Conservation (phyloP, 2,797 vertebrate genomes). For the Todus mexicanus region DNA sequence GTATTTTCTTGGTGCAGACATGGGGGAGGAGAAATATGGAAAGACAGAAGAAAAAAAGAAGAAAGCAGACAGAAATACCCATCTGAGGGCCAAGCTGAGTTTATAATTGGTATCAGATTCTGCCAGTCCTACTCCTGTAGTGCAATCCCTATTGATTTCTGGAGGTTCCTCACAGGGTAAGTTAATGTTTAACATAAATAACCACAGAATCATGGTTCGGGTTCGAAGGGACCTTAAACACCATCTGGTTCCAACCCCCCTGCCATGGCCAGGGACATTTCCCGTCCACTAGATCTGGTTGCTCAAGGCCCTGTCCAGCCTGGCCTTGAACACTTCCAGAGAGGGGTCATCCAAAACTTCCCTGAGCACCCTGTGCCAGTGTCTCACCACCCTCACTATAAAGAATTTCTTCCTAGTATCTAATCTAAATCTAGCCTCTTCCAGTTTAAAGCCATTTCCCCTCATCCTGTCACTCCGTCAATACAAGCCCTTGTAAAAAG, state of each 20-base stretch:
- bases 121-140: not conserved
- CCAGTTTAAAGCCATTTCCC: not conserved
- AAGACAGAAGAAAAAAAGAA: not conserved
- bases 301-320: not conserved
- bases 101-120: conserved; percentile 12
- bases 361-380: too few species aligned
- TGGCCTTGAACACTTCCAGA: not conserved
- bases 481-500: not conserved
- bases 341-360: not conserved
- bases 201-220: not conserved
- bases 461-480: not conserved
- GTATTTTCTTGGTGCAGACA: conserved; percentile 25
- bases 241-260: not conserved
- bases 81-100: not conserved
- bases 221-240: not conserved
- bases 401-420: not conserved
- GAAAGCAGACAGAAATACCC: conserved; percentile 21
- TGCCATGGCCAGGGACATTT: not conserved
- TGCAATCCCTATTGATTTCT: conserved; percentile 21
- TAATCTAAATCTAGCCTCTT: not conserved
- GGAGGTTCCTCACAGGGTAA: not conserved
- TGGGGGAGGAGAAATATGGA: conserved; percentile 2
- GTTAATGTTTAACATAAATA: conserved; percentile 34
- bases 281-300: not conserved
- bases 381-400: not conserved